Evolutionary conservation across 2,888 invertebrate species (phyloP).

Genomic region (Euplexia lucipara): DNA sequence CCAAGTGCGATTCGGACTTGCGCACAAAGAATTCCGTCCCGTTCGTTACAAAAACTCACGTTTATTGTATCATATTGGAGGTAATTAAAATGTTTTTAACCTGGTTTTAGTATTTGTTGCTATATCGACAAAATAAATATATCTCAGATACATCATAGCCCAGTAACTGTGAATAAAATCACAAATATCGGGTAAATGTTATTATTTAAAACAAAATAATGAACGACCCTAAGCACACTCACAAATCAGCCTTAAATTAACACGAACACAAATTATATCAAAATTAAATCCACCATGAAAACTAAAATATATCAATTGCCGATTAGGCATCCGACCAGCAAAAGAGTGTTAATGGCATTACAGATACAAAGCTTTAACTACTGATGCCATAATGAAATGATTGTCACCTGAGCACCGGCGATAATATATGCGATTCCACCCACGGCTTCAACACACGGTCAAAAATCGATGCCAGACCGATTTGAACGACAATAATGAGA

Average conservation of each 20-base stretch:
- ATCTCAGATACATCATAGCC: too few relatives aligned
- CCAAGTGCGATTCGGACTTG: too few relatives aligned
- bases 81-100: too few relatives aligned
- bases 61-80: too few relatives aligned
- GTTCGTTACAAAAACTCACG: too few relatives aligned
- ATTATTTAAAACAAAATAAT: too few relatives aligned
- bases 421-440: constrained; percentile 85
- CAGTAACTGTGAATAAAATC: too few relatives aligned
- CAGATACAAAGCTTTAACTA: constrained; percentile 42
- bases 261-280: background rate
- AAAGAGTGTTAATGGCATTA: constrained; percentile 42
- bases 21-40: too few relatives aligned
- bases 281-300: constrained; percentile 2
- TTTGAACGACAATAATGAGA: constrained; percentile 87
- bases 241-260: background rate
- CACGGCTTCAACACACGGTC: constrained; percentile 66
- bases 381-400: constrained; percentile 61
- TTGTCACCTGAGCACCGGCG: constrained; percentile 79
- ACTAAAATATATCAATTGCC: constrained; percentile 23
- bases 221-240: background rate
- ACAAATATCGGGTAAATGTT: too few relatives aligned
- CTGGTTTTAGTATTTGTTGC: too few relatives aligned
- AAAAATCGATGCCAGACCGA: constrained; percentile 88
- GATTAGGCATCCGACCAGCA: constrained; percentile 18
- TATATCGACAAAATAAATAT: too few relatives aligned